Conservation (phyloP, 37 sponge, comb jelly and placozoan genomes). For the Halichondria panicea region DNA sequence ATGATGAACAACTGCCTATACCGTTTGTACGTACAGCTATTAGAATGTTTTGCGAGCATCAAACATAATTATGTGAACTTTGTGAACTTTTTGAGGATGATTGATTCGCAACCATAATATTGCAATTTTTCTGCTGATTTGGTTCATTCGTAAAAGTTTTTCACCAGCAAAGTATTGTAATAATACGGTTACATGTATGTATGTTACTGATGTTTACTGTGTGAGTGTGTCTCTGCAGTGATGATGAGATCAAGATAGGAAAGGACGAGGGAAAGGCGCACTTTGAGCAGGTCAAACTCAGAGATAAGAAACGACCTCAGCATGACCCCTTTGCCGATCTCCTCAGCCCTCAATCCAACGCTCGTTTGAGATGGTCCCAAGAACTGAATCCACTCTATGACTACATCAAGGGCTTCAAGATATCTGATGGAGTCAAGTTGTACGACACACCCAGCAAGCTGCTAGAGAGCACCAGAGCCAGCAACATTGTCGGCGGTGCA, state of each 20-base stretch:
- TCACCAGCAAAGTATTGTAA: too few species aligned
- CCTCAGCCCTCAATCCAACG: background rate
- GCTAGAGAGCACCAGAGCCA: conserved; percentile 1
- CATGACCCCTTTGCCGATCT: conserved; percentile 55
- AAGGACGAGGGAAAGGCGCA: background rate
- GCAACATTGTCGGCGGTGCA: background rate
- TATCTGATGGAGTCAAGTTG: conserved; percentile 38
- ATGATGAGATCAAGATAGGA: conserved; percentile 1
- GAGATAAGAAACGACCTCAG: background rate
- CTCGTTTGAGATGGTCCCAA: conserved; percentile 59
- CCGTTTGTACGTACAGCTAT: too few species aligned
- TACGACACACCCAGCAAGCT: conserved; percentile 35
- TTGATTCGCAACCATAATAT: too few species aligned
- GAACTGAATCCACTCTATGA: conserved; percentile 66
- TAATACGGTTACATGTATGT: too few species aligned
- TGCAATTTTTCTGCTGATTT: too few species aligned
- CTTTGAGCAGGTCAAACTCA: conserved; percentile 2
- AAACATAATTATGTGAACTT: too few species aligned
- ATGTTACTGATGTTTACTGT: too few species aligned
- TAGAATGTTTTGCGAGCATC: too few species aligned
- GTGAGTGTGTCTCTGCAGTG: too few species aligned
- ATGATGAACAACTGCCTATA: too few species aligned
- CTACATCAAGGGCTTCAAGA: conserved; percentile 53
- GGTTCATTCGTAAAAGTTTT: too few species aligned
- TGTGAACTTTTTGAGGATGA: too few species aligned